Percentiles rank a stretch among this genome's conserved stretches.
These are phyloP conservation scores for Helogale parvula DNA, from an alignment of 2,113 vertebrate genomes.

Conservation along the genomic window DNA sequence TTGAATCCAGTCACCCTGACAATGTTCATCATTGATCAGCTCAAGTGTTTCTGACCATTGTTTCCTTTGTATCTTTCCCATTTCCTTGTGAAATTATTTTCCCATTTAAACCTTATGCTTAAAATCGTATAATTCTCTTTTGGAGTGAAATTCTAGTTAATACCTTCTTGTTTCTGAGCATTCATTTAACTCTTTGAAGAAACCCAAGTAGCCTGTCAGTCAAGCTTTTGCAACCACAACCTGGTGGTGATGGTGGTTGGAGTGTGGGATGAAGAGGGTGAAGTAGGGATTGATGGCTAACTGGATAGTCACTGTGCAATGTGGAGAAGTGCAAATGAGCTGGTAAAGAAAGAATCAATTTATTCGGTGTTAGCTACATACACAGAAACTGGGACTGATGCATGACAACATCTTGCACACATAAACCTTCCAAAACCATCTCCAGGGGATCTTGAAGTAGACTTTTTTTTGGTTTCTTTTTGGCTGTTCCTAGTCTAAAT, in stretches of 20 bases:
- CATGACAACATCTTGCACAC: background rate
- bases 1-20: background rate
- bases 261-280: background rate
- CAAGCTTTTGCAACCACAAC: background rate
- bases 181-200: slow-evolving; percentile 34
- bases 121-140: background rate
- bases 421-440: slow-evolving; percentile 32
- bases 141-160: background rate
- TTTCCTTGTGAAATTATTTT: background rate
- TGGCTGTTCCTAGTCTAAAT: slow-evolving; percentile 19
- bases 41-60: background rate
- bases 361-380: background rate
- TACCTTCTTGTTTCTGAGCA: background rate
- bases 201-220: background rate
- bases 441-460: background rate
- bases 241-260: background rate
- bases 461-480: background rate
- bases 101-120: background rate
- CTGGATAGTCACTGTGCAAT: background rate
- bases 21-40: background rate
- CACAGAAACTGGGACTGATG: background rate
- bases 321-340: background rate
- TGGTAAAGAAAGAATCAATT: background rate
- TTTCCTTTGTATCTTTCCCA: background rate
- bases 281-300: background rate